phyloP scores from a whole-genome alignment of 2,113 vertebrate species.

The Leptodactylus fuscus region DNA sequence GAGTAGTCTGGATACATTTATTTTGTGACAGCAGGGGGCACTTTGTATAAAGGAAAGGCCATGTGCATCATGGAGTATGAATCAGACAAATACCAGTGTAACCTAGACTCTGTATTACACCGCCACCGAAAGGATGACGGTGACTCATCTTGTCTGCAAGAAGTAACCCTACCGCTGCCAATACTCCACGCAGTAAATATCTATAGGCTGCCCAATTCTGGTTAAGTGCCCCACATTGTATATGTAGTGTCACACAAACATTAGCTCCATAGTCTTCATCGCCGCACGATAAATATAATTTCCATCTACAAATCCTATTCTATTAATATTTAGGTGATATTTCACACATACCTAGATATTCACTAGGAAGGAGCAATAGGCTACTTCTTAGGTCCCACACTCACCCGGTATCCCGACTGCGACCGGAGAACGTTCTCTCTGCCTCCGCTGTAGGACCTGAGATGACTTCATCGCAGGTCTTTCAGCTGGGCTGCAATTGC shows the following conservation, averaged over 20 bases:
- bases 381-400: too few relatives aligned
- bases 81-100: neutral
- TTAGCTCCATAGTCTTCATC: too few relatives aligned
- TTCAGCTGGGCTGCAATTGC: too few relatives aligned
- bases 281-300: too few relatives aligned
- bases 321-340: too few relatives aligned
- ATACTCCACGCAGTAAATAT: neutral
- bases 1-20: neutral
- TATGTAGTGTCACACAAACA: neutral
- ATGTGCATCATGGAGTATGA: constrained; percentile 1
- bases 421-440: too few relatives aligned
- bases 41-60: neutral
- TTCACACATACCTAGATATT: too few relatives aligned
- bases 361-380: too few relatives aligned
- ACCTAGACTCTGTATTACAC: neutral
- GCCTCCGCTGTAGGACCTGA: too few relatives aligned
- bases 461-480: too few relatives aligned
- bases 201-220: neutral
- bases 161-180: neutral
- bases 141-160: neutral
- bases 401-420: too few relatives aligned
- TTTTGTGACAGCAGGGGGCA: neutral
- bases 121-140: neutral
- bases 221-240: neutral
- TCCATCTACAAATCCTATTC: neutral